Evolutionary conservation across 2,888 invertebrate species (phyloP), one percentile per base, ranked within the genome.

Genomic region (Hydriomena furcata): DNA sequence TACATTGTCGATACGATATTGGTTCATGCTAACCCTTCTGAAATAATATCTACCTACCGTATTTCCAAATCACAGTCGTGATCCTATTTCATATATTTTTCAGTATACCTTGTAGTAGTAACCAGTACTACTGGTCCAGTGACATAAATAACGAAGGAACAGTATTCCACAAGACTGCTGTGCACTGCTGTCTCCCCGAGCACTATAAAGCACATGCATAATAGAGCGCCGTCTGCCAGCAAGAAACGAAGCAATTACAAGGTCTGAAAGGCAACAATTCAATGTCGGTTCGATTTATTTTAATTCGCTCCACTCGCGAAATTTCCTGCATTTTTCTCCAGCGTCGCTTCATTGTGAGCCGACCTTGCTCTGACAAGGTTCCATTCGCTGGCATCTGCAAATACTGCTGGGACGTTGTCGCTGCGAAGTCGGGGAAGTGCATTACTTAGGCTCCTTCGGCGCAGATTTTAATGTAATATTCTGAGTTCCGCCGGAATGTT

Each of bases 231-330:
- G 50, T 36, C 49, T 21, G 38, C 21, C 41, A 38, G 35, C 32
- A 53, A 53, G 52, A 38, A 52, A 51, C 55, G 57, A 58, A 57
- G 50, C 65, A 54, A 66, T 64, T 61, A 61, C 59, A 58, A 58
- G 54, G 45, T 50, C 63, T 60, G 63, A 64, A 66, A 66, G 63
- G 68, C 66, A 66, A 70, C 70, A 65, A 68, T 68, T 73, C 69
- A 68, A 68, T 65, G 72, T 65, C 72, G 58, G 65, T 73, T 73
- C 71, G 68, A 76, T 74, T 74, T 74, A 76, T 71, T 74, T 76
- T 76, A 76, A 74, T 76, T 76, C 68, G 58, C 61, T 66, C 61
- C 58, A 56, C 58, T 61, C 57, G 42, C 41, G 41, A 59, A 55
- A 60, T 58, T 58, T 60, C 47, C 48, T 54, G 65, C 60, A 64